A percentile compares a stretch with the other conserved stretches of the same genome.
phyloP scores from a whole-genome alignment of 2,797 vertebrate genomes.

The Brachyrhaphis roseni region DNA sequence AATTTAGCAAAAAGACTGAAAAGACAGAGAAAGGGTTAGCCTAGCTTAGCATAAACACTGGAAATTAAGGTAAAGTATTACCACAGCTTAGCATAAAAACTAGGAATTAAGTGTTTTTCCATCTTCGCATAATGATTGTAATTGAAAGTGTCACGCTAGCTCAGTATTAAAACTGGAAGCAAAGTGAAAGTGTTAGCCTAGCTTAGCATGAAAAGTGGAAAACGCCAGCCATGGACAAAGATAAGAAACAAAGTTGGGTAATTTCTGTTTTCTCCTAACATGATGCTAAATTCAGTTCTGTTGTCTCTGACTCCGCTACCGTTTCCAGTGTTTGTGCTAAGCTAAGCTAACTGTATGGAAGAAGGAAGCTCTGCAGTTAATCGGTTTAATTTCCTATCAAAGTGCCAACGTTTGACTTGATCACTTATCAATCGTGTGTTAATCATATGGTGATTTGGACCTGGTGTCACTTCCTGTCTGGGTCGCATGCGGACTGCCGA shows the following conservation, averaged over 20 bases:
- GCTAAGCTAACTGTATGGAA: conserved; percentile 14
- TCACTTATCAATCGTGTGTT: neutral
- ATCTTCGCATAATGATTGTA: no score
- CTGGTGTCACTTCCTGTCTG: conserved; percentile 28
- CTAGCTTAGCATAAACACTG: neutral
- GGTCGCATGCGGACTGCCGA: conserved; percentile 12
- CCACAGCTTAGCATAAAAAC: neutral
- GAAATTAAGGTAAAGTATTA: neutral
- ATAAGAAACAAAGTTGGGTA: neutral
- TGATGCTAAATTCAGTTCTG: neutral
- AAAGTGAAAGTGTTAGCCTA: neutral
- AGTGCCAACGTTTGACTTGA: neutral
- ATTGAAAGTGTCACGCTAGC: neutral
- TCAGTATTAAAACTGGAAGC: neutral
- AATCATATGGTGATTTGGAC: conserved; percentile 12
- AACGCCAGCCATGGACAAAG: neutral
- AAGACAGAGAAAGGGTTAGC: neutral
- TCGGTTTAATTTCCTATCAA: neutral
- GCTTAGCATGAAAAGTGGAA: neutral
- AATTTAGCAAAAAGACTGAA: neutral
- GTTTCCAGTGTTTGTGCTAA: conserved; percentile 1
- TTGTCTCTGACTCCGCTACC: neutral
- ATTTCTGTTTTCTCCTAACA: neutral
- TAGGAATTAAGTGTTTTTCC: neutral
- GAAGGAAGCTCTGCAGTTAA: neutral